These are phyloP conservation scores for Ceratosolen solmsi DNA, from an alignment of 1,140 invertebrate genomes.

Conservation along the genomic window DNA sequence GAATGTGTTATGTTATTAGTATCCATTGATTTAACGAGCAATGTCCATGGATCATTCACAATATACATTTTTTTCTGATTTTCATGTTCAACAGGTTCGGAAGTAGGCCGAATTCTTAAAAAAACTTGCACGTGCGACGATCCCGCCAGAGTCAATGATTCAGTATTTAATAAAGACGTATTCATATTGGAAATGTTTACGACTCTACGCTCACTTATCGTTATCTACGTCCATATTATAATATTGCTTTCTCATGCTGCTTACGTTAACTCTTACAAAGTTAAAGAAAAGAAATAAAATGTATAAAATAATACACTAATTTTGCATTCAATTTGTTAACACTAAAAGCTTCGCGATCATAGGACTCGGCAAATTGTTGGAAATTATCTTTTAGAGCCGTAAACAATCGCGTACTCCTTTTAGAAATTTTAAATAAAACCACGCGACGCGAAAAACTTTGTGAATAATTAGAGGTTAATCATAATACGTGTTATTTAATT, in stretches of 20 bases:
- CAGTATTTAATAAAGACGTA: background rate
- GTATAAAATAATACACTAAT: no score
- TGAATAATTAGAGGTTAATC: conserved; percentile 21
- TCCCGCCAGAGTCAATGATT: background rate
- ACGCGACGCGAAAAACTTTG: no score
- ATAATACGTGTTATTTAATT: background rate
- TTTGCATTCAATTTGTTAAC: no score
- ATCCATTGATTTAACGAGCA: conserved; percentile 59
- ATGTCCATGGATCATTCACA: conserved; percentile 57
- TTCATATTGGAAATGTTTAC: background rate
- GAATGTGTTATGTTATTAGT: conserved; percentile 50
- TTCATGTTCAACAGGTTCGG: conserved; percentile 37
- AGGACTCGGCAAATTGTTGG: no score
- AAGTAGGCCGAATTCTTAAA: conserved; percentile 61
- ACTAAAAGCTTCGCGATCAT: no score
- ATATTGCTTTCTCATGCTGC: no score
- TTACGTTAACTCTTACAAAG: no score
- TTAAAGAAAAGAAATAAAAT: no score
- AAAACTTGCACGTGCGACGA: conserved; percentile 59
- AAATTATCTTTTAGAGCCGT: no score
- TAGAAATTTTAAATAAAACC: no score
- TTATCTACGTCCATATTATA: no score
- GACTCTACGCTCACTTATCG: background rate
- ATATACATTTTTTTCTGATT: conserved; percentile 56
- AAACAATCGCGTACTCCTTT: no score